These are phyloP conservation scores for Ceyx cyanopectus DNA, from an alignment of 2,113 vertebrate genomes.

Conservation along the genomic window DNA sequence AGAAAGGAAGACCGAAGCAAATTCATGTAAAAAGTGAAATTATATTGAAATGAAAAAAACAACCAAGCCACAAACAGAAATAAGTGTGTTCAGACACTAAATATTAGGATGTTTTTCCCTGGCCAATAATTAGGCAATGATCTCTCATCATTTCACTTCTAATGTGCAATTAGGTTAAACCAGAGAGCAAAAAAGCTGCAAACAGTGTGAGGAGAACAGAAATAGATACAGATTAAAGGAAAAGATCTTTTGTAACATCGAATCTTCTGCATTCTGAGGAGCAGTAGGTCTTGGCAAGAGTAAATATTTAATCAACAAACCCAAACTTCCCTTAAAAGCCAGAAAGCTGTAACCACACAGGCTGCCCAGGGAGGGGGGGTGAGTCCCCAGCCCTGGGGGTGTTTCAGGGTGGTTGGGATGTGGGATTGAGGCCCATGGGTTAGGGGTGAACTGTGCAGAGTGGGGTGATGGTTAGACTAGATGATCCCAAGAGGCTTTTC, in stretches of 20 bases:
- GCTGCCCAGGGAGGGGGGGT: too few relatives aligned
- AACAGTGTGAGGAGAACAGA: neutral
- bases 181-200: neutral
- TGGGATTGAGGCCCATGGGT: too few relatives aligned
- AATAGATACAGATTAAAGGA: constrained; percentile 31
- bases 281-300: neutral
- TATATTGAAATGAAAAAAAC: neutral
- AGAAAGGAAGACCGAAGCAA: neutral
- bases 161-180: constrained; percentile 19
- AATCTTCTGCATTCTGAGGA: neutral
- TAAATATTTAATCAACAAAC: constrained; percentile 34
- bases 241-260: constrained; percentile 17
- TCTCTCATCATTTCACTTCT: constrained; percentile 37
- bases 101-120: neutral
- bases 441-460: too few relatives aligned
- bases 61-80: neutral
- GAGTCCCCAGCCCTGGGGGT: too few relatives aligned
- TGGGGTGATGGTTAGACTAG: too few relatives aligned
- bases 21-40: neutral
- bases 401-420: too few relatives aligned
- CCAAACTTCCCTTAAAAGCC: neutral
- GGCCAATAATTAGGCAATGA: neutral
- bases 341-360: neutral
- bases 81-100: neutral
- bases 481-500: too few relatives aligned